Conservation (phyloP, 2,797 vertebrate species). For the Manis crassicaudata region DNA sequence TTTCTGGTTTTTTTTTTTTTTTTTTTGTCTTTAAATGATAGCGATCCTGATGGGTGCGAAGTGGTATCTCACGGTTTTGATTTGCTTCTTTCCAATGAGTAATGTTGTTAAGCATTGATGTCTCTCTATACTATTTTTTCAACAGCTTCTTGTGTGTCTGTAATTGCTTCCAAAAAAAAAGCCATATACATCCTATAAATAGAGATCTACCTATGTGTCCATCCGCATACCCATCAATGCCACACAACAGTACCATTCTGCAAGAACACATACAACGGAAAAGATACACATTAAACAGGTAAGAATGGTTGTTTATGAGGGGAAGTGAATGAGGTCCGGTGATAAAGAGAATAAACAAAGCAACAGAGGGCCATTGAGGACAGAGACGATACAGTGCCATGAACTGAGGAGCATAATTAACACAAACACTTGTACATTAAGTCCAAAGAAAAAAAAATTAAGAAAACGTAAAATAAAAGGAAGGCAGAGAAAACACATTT, state of each 20-base stretch:
- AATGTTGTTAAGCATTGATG: not conserved
- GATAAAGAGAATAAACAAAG: not conserved
- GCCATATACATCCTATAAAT: not conserved
- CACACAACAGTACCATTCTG: not conserved
- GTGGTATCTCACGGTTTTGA: not conserved
- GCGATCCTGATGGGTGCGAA: not conserved
- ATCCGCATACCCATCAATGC: not conserved
- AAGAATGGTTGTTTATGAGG: not conserved
- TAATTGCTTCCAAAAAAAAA: not conserved
- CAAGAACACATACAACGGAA: not conserved
- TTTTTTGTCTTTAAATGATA: not conserved
- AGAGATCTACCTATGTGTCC: not conserved
- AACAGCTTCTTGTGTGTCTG: not conserved
- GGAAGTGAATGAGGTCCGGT: not conserved
- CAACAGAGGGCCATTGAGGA: not conserved
- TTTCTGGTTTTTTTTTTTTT: not conserved
- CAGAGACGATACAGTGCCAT: not conserved
- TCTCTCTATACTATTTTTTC: not conserved
- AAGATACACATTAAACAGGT: not conserved
- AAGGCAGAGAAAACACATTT: not conserved
- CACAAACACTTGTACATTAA: not conserved
- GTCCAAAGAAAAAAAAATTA: not conserved
- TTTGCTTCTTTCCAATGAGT: not conserved
- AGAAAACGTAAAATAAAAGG: not conserved
- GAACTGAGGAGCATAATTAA: not conserved